Percentiles rank a stretch among this genome's conserved stretches.
These are phyloP conservation scores for Pachyrhynchus sulphureomaculatus DNA, from an alignment of 1,140 invertebrate species.

Conservation along the genomic window DNA sequence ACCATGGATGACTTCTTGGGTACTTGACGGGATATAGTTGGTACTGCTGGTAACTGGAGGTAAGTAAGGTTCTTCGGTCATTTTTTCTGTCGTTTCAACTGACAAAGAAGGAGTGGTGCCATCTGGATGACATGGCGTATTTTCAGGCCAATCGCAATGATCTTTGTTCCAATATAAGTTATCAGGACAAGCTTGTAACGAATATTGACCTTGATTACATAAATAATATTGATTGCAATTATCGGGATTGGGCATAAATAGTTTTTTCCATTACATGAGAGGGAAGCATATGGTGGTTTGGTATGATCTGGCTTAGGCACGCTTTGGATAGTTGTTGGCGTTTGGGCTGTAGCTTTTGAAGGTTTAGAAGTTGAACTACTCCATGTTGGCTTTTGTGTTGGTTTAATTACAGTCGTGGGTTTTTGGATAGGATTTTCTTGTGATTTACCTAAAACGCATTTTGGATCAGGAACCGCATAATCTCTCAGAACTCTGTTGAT, in stretches of 20 bases:
- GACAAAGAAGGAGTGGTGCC: conserved; percentile 33
- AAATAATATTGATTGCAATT: conserved; percentile 81
- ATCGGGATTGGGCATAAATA: conserved; percentile 62
- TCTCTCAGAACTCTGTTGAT: conserved; percentile 72
- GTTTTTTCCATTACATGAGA: conserved; percentile 58
- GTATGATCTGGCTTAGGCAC: not conserved
- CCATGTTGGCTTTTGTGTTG: not conserved
- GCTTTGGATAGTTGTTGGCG: not conserved
- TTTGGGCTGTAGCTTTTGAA: not conserved
- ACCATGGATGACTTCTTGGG: not conserved
- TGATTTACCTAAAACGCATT: conserved; percentile 42
- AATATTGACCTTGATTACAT: conserved; percentile 69
- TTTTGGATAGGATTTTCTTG: conserved; percentile 11
- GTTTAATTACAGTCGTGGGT: conserved; percentile 8
- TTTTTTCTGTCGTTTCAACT: conserved; percentile 4
- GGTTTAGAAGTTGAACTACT: not conserved
- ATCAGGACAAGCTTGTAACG: conserved; percentile 66
- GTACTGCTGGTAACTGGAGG: conserved; percentile 23
- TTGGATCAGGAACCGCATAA: conserved; percentile 55
- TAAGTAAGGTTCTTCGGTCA: not conserved
- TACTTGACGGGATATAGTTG: not conserved
- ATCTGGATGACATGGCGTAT: conserved; percentile 59
- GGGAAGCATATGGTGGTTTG: not conserved
- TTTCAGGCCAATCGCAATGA: conserved; percentile 78
- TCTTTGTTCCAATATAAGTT: conserved; percentile 76